phyloP scores from a whole-genome alignment of 2,113 vertebrate genomes.

The Penelope pileata region DNA sequence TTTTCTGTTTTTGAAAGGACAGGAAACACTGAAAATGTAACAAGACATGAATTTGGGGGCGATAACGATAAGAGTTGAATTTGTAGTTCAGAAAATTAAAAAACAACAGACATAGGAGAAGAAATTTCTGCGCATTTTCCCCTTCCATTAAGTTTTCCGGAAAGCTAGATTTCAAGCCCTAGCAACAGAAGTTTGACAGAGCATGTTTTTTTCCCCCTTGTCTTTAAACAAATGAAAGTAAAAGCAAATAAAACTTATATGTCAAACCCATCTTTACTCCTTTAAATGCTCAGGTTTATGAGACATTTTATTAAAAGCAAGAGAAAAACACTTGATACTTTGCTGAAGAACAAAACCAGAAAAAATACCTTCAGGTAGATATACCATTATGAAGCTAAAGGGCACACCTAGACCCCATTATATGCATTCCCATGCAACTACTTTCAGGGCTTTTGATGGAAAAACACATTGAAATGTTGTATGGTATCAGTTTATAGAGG shows the following conservation, averaged over 20 bases:
- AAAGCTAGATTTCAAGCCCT: neutral
- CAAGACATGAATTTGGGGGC: neutral
- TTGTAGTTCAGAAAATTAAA: neutral
- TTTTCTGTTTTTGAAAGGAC: too few relatives aligned
- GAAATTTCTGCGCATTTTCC: neutral
- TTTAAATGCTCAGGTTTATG: neutral
- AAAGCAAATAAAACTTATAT: neutral
- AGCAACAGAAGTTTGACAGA: neutral
- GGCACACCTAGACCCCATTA: neutral
- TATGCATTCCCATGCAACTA: neutral
- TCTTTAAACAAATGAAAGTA: neutral
- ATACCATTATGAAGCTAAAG: neutral
- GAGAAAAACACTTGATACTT: neutral
- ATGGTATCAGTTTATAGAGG: neutral
- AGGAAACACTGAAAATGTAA: neutral
- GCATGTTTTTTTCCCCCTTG: neutral
- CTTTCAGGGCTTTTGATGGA: neutral
- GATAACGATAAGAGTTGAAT: neutral
- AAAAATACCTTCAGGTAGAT: neutral
- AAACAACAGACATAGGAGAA: neutral
- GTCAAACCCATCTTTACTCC: neutral
- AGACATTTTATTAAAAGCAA: neutral
- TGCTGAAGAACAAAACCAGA: neutral
- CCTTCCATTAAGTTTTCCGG: neutral
- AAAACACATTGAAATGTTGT: neutral